phyloP scores from a whole-genome alignment of 2,113 vertebrate species.

The Phaetusa simplex region DNA sequence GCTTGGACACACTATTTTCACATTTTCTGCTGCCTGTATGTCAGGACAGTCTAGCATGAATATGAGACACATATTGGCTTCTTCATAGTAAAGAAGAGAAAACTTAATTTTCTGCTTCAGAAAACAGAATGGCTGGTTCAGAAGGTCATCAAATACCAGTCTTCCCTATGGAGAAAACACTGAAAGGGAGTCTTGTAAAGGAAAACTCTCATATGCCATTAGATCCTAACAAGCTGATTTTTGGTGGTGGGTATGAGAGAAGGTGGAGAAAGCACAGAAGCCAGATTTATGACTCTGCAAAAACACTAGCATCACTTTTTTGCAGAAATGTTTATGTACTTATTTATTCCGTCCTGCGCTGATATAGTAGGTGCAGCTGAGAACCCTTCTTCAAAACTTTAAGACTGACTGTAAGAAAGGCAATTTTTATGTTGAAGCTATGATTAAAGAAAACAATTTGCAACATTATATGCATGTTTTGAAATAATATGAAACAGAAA shows the following conservation, averaged over 20 bases:
- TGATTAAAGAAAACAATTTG: not conserved
- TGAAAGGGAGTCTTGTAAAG: not conserved
- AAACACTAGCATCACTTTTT: not conserved
- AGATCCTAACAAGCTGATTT: not conserved
- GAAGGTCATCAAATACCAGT: conserved; percentile 24
- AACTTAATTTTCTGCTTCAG: conserved; percentile 64
- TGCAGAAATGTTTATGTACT: not conserved
- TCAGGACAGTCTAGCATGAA: not conserved
- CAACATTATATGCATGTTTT: not conserved
- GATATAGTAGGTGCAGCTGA: not conserved
- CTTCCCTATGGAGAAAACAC: not conserved
- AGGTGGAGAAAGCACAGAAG: not conserved
- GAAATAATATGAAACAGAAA: not conserved
- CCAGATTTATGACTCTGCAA: not conserved
- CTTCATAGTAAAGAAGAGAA: not conserved
- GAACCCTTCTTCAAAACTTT: not conserved
- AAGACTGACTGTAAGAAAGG: not conserved
- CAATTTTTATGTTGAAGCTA: not conserved
- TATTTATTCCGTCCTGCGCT: not conserved
- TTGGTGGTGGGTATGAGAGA: not conserved
- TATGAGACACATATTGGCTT: not conserved
- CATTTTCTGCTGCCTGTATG: not conserved
- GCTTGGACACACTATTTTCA: not conserved
- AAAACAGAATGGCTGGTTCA: conserved; percentile 34
- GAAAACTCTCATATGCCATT: not conserved